Base-by-base conservation (phyloP, 2,113 vertebrate species). In the Chaetodon auriga region DNA sequence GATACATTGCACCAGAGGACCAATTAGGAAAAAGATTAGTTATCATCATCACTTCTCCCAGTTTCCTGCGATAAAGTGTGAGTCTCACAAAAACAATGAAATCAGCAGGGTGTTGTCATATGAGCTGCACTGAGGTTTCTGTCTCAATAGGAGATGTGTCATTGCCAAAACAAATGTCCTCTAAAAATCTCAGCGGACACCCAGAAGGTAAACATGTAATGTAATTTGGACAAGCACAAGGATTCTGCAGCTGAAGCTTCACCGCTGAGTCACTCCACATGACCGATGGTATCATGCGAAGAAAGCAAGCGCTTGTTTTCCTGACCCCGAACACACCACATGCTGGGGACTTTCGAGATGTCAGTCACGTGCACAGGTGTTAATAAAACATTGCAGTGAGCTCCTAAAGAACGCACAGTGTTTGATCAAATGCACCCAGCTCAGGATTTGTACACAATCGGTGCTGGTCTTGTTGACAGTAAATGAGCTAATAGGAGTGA, bases 1-100 rank as follows among this genome's bases (percentile, higher is more conserved):
- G 61, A 70, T 23, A 46, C 30, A 18, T 70, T 60, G 55, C 43
- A 54, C 49, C 55, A 78, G 21, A 49, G 35, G 46, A 58, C 36
- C 74, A 74, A 64, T 84, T 79, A 78, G 1, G 38, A 51, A 77
- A 61, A 61, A 70, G 55, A 77, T 85, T 45, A 51, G 84, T 92
- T 64, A 76, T 68, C 38, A 76, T 78, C 38, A 85, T 80, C n/a
- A 36, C 55, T 55, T 69, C 80, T 81, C 35, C 30, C 8, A 30
- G 74, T 62, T 85, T 89, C 68, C 69, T 63, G 69, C 62, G 81
- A 73, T 35, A 66, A 72, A 81, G 51, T 75, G 23, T 72, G 38
- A 55, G 68, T 80, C 78, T 62, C 36, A 48, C 9, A n/a, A 36
- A 63, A 55, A 41, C 79, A 18, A 35, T 23, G 5, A 35, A 46